Evolutionary conservation across 2,797 vertebrate genomes (phyloP).

Genomic region (Ispidina picta): DNA sequence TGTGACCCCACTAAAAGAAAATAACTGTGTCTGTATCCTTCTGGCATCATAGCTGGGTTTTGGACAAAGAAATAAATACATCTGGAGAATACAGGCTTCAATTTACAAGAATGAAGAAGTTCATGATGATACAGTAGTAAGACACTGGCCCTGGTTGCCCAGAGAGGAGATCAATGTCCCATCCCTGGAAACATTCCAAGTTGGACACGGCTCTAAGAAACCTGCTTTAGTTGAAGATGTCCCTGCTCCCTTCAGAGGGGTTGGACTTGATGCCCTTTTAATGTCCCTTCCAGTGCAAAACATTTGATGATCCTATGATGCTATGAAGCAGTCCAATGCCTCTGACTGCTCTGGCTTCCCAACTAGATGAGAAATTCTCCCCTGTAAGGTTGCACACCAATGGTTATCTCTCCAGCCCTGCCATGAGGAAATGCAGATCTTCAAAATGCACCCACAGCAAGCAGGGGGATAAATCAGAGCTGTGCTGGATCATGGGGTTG

Average conservation of each 20-base stretch:
- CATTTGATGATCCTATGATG: background rate
- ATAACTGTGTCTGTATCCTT: rapidly evolving
- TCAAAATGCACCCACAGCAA: background rate
- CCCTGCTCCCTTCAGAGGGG: background rate
- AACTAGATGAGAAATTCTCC: background rate
- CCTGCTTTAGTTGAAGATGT: background rate
- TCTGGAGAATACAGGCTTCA: background rate
- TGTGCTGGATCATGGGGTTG: background rate
- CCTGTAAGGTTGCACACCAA: background rate
- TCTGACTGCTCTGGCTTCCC: background rate
- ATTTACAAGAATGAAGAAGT: background rate
- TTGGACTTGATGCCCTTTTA: background rate
- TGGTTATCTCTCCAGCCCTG: rapidly evolving
- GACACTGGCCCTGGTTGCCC: background rate
- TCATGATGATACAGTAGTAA: background rate
- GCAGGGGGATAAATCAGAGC: background rate
- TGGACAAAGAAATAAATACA: background rate
- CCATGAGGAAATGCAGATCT: rapidly evolving
- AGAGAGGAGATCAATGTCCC: background rate
- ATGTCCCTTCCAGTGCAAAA: background rate
- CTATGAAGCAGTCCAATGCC: background rate
- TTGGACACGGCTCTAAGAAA: background rate
- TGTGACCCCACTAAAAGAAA: background rate
- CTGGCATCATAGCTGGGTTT: background rate
- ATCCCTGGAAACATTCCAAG: background rate